phyloP scores from a whole-genome alignment of 2,113 vertebrate species.

The Talpa occidentalis region DNA sequence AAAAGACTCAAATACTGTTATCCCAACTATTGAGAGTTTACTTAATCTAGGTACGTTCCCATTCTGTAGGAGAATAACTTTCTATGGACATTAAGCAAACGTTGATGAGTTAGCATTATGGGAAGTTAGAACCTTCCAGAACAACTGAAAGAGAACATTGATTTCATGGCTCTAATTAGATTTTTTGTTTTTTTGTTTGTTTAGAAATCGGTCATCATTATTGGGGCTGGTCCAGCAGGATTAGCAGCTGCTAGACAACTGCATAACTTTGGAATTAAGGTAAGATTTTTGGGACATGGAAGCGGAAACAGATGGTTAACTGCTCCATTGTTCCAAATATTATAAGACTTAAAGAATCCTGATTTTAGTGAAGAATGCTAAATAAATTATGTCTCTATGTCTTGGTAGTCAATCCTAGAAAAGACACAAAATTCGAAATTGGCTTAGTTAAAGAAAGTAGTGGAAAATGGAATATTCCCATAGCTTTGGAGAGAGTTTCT shows the following conservation, averaged over 20 bases:
- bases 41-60: background rate
- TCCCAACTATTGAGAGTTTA: background rate
- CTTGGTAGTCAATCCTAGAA: background rate
- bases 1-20: background rate
- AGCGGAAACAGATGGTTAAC: slow-evolving; percentile 20
- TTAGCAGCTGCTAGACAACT: slow-evolving; percentile 96
- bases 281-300: slow-evolving; percentile 76
- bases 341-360: slow-evolving; percentile 9
- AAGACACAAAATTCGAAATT: background rate
- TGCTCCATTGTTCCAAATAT: slow-evolving; percentile 14
- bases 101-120: background rate
- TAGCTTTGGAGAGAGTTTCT: background rate
- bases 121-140: background rate
- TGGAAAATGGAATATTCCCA: background rate
- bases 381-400: background rate
- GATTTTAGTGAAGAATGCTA: slow-evolving; percentile 29
- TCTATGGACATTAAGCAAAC: background rate
- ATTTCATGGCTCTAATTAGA: background rate
- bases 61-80: slow-evolving; percentile 9
- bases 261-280: slow-evolving; percentile 97
- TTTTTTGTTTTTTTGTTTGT: slow-evolving; percentile 32
- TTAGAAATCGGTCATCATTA: slow-evolving; percentile 93
- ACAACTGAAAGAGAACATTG: background rate
- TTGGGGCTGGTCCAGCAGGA: slow-evolving; percentile 95
- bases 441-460: background rate